phyloP scores from a whole-genome alignment of 2,113 vertebrate genomes.

The Vulpes lagopus region DNA sequence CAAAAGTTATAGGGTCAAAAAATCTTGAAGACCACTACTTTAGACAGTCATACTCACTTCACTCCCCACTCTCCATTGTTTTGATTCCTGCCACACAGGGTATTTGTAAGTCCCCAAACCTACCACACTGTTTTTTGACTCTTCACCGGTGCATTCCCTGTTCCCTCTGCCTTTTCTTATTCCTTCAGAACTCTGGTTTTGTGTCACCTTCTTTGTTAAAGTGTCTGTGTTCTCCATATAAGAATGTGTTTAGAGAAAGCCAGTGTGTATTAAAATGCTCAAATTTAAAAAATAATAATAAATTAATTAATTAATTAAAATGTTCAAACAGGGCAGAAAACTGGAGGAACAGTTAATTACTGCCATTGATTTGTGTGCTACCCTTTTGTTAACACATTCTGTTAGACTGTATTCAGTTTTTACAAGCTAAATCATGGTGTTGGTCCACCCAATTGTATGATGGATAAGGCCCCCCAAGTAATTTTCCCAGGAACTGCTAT shows the following conservation, averaged over 20 bases:
- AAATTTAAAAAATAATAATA: too few relatives aligned
- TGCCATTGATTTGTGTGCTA: background rate
- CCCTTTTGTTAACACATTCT: background rate
- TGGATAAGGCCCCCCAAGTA: background rate
- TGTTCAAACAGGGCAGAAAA: background rate
- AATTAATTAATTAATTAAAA: background rate
- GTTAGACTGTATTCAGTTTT: background rate
- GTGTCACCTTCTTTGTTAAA: background rate
- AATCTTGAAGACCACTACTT: background rate
- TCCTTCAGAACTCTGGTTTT: slow-evolving; percentile 17
- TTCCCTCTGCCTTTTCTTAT: background rate
- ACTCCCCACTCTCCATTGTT: background rate
- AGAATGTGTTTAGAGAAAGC: background rate
- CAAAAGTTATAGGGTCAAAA: background rate
- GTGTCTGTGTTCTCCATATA: background rate
- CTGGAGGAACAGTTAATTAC: background rate
- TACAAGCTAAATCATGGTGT: background rate
- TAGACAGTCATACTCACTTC: background rate
- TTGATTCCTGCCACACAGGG: background rate
- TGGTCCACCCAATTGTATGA: background rate
- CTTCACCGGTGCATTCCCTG: background rate
- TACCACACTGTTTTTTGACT: background rate
- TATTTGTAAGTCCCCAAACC: background rate
- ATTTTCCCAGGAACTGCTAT: background rate
- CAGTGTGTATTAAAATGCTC: background rate